A percentile compares a stretch with the other conserved stretches of the same genome.
Conservation (phyloP, 2,888 invertebrate species). For the Apotomis capreana region DNA sequence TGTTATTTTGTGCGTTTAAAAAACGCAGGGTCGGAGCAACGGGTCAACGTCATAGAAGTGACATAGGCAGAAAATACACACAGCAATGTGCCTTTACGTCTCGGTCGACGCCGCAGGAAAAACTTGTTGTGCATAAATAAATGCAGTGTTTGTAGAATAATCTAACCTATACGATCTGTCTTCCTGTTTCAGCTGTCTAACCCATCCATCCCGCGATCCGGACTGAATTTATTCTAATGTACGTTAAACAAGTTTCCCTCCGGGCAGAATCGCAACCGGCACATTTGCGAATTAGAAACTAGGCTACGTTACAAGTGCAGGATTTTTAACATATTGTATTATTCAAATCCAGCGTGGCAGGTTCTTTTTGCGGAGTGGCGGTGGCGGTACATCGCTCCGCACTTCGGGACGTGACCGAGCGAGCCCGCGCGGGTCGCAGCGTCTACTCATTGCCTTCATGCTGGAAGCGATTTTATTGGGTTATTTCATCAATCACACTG, state of each 20-base stretch:
- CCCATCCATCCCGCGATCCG: not conserved
- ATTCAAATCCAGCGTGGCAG: conserved; percentile 75
- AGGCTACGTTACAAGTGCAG: conserved; percentile 28
- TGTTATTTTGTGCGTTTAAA: no score
- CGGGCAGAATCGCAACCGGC: conserved; percentile 7
- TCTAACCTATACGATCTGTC: not conserved
- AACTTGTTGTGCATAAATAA: not conserved
- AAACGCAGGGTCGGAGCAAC: no score
- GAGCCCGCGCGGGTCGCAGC: conserved; percentile 56
- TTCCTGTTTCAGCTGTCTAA: not conserved
- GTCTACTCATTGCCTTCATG: conserved; percentile 45
- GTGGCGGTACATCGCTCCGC: conserved; percentile 80
- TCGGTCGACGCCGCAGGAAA: no score
- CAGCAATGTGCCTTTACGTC: no score
- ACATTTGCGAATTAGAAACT: conserved; percentile 31
- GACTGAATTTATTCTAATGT: not conserved
- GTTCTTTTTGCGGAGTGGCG: conserved; percentile 78
- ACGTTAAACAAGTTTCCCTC: not conserved
- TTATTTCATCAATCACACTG: not conserved
- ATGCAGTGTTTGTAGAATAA: not conserved
- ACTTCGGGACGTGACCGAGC: conserved; percentile 79
- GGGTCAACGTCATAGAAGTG: no score
- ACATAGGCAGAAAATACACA: no score
- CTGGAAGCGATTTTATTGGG: conserved; percentile 60
- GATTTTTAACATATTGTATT: conserved; percentile 68